A percentile compares a stretch with the other conserved stretches of the same genome.
Evolutionary conservation across 2,888 invertebrate species (phyloP).

Genomic region (Eucriotettix oculatus): DNA sequence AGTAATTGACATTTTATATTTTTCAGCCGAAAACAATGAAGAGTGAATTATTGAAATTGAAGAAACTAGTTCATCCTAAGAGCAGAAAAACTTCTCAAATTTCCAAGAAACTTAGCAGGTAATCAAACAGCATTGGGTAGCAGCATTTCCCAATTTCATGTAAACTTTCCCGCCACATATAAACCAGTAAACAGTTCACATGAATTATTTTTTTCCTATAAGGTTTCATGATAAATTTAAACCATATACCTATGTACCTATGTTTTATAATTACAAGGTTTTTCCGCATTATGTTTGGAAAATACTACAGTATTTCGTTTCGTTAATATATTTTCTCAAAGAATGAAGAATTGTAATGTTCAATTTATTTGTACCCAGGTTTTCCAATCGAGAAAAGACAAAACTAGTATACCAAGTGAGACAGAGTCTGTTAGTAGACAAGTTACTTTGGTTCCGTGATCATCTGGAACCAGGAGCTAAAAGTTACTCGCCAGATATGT

Average conservation of each 20-base stretch:
- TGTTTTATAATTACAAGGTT: too few relatives aligned
- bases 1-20: background rate
- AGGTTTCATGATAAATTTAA: too few relatives aligned
- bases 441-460: constrained; percentile 61
- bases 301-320: too few relatives aligned
- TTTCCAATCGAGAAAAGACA: constrained; percentile 37
- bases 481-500: constrained; percentile 40
- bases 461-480: constrained; percentile 37
- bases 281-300: too few relatives aligned
- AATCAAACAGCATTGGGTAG: too few relatives aligned
- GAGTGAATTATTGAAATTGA: background rate
- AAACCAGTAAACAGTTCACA: too few relatives aligned
- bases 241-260: too few relatives aligned
- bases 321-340: too few relatives aligned
- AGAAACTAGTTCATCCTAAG: background rate
- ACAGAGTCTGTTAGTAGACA: constrained; percentile 57
- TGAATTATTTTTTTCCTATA: too few relatives aligned
- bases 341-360: too few relatives aligned
- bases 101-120: background rate
- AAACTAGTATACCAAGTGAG: constrained; percentile 52
- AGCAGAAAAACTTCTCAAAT: background rate
- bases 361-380: constrained; percentile 21
- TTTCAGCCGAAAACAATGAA: background rate
- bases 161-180: too few relatives aligned
- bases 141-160: too few relatives aligned